Percentiles rank a stretch among this genome's conserved stretches.
phyloP scores from a whole-genome alignment of 1,140 invertebrate genomes.

The Proales similis region DNA sequence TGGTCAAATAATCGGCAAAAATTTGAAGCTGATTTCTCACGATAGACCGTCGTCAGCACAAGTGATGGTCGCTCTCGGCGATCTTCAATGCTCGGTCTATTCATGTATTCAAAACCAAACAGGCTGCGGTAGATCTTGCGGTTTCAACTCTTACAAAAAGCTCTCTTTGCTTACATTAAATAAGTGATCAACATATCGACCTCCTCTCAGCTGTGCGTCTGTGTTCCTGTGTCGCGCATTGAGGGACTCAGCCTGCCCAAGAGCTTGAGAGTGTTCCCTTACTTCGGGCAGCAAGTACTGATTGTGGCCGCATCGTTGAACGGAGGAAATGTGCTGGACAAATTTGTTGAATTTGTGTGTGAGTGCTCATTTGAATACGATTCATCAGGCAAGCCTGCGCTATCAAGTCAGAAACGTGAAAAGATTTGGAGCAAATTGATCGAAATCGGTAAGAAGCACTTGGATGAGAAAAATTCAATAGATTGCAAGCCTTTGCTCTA shows the following conservation, averaged over 20 bases:
- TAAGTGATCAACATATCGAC: slow-evolving; percentile 78
- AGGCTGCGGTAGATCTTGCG: slow-evolving; percentile 55
- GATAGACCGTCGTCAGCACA: slow-evolving; percentile 66
- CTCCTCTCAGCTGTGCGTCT: slow-evolving; percentile 71
- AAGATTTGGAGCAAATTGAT: slow-evolving; percentile 70
- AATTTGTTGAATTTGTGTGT: slow-evolving; percentile 72
- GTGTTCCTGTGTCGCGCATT: slow-evolving; percentile 43
- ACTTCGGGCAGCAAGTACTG: slow-evolving; percentile 67
- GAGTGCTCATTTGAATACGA: slow-evolving; percentile 71
- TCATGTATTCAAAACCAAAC: slow-evolving; percentile 61
- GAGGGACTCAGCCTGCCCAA: background rate
- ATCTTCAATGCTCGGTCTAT: slow-evolving; percentile 73
- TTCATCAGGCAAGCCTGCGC: slow-evolving; percentile 28
- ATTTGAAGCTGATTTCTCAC: slow-evolving; percentile 63
- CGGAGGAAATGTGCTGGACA: slow-evolving; percentile 74
- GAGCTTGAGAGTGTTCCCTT: slow-evolving; percentile 61
- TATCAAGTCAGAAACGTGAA: slow-evolving; percentile 45
- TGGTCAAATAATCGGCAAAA: slow-evolving; percentile 61
- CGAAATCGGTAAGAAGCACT: slow-evolving; percentile 56
- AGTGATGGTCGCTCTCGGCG: slow-evolving; percentile 67
- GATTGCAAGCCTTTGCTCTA: slow-evolving; percentile 61
- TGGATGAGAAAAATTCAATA: slow-evolving; percentile 40
- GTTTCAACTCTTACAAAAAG: slow-evolving; percentile 6
- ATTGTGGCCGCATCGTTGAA: slow-evolving; percentile 77
- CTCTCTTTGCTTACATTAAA: slow-evolving; percentile 39